These are phyloP conservation scores for Polylopha cassiicola DNA, from an alignment of 2,888 invertebrate species.

Conservation along the genomic window DNA sequence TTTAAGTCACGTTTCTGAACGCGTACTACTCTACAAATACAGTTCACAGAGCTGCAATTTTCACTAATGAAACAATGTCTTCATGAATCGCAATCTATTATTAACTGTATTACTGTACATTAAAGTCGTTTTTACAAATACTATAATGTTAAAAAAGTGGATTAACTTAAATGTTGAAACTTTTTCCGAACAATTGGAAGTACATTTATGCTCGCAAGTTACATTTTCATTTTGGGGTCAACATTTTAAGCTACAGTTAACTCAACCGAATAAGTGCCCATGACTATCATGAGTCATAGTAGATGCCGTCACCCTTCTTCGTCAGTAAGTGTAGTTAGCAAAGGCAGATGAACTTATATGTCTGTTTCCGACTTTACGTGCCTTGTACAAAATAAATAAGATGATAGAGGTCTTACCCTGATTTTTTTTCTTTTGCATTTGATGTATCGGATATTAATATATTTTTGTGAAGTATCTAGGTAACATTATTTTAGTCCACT, in stretches of 20 bases:
- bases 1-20: constrained; percentile 13
- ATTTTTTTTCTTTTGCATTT: no score
- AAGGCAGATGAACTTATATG: no score
- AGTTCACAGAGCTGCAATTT: background rate
- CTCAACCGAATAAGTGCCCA: constrained; percentile 1
- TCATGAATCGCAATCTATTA: no score
- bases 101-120: accelerated
- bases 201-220: constrained; percentile 18
- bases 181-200: constrained; percentile 1
- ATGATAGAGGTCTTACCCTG: no score
- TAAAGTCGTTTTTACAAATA: background rate
- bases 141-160: background rate
- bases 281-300: no score
- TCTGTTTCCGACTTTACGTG: no score
- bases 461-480: no score
- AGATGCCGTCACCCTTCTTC: no score
- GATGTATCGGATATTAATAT: no score
- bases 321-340: no score
- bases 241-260: constrained; percentile 17
- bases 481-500: no score
- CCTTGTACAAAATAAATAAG: no score
- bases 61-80: constrained; percentile 1
- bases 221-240: constrained; percentile 18
- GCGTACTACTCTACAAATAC: background rate
- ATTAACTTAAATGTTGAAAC: background rate